phyloP scores from a whole-genome alignment of 1,140 invertebrate genomes.

The Zelostemma sp. region DNA sequence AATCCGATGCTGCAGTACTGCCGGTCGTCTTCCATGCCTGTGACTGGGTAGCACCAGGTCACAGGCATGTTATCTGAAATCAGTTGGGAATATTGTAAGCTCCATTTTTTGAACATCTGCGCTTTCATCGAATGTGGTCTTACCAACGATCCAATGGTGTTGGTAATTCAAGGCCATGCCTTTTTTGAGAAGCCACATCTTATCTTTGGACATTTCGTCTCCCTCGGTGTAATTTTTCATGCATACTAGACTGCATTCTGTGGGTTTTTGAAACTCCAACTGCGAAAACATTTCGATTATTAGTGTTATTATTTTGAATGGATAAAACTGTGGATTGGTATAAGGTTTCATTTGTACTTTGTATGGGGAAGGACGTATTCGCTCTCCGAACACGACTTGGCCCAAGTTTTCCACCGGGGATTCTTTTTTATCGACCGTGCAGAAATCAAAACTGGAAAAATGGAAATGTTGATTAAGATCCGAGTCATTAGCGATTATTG shows the following conservation, averaged over 20 bases:
- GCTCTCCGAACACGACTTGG: conserved; percentile 98
- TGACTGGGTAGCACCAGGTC: conserved; percentile 94
- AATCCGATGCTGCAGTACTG: conserved; percentile 95
- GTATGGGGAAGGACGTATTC: conserved; percentile 94
- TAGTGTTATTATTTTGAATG: neutral
- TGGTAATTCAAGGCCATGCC: conserved; percentile 98
- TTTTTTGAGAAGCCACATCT: conserved; percentile 86
- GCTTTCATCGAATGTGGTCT: no score
- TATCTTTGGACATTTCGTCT: conserved; percentile 75
- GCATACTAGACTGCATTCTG: conserved; percentile 81
- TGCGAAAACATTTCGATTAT: conserved; percentile 41
- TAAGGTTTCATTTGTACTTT: no score
- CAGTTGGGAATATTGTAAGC: no score
- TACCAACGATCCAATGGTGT: conserved; percentile 96
- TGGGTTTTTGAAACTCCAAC: conserved; percentile 78
- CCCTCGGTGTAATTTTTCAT: conserved; percentile 79
- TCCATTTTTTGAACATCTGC: no score
- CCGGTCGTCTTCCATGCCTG: conserved; percentile 79
- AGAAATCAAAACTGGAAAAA: conserved; percentile 88
- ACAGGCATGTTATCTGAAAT: conserved; percentile 94
- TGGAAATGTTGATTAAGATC: neutral
- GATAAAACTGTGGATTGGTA: no score
- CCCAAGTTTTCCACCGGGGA: conserved; percentile 98
- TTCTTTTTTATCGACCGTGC: conserved; percentile 76
- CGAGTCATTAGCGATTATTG: neutral